Base-by-base conservation (phyloP, 2,888 invertebrate genomes). In the Perizoma affinitatum region DNA sequence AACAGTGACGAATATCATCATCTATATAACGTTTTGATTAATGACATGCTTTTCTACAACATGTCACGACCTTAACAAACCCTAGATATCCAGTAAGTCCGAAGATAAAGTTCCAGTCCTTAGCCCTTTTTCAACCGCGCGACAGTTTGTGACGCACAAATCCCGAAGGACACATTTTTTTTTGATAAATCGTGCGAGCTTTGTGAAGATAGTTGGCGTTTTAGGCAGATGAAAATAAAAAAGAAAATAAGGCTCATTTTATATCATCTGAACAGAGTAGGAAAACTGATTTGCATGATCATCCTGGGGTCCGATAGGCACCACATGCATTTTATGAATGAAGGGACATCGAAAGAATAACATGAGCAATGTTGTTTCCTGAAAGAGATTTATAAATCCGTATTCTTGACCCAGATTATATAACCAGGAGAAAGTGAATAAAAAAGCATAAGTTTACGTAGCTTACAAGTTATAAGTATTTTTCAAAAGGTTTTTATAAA, bases 171-270 rank as follows among this genome's bases (percentile, higher is more conserved):
- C 57, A 54, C 54, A 64, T 61, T 67, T 54, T 67, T 67, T 58
- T 60, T 65, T 69, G 69, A 69, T 63, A 65, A 66, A 69, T 69
- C 41, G 63, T 67, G 44, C 22, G 11, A 22, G 43, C 22, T 35
- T 36, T 43, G 47, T 41, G 41, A 46, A 55, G 42, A 48, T 55
- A 48, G 36, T 56, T 33, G 49, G 40, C 40, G 56, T 50, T 49
- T n/a, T 43, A 38, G 7, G 48, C 10, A 36, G 5, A 50, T 22
- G 38, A 7, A 7, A 11, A 56, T 42, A 44, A 50, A 56, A 36
- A 49, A 6, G 6, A 9, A 42, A 9, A 42, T 42, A 42, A n/a
- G 42, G 42, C 42, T 9, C 5, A n/a, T 42, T 42, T 42, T 42
- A 9, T 42, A n/a, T n/a, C 5, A 6, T 3, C 38, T 4, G 7